Conservation (phyloP, 2,888 invertebrate genomes). For the Hartigia nigra region DNA sequence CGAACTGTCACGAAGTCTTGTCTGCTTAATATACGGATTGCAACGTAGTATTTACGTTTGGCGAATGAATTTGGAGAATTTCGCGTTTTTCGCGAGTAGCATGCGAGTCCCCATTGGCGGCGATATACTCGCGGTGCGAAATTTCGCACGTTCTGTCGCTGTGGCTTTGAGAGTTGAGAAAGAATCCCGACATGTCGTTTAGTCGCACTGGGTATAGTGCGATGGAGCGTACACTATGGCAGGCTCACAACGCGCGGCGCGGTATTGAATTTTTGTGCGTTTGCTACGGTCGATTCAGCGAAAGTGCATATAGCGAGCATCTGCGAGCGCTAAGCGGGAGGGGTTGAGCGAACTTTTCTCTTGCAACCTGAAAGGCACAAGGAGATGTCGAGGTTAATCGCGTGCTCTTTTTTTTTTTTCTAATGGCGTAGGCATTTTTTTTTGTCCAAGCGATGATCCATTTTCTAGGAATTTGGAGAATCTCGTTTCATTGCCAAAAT, state of each 20-base stretch:
- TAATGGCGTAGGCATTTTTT: too few relatives aligned
- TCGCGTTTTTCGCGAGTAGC: background rate
- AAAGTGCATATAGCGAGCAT: constrained; percentile 52
- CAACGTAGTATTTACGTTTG: background rate
- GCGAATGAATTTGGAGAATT: background rate
- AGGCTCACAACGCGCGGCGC: constrained; percentile 43
- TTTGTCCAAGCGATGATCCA: background rate
- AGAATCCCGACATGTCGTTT: constrained; percentile 45
- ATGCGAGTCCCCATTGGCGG: background rate
- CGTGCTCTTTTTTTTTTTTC: background rate
- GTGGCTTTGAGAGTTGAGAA: background rate
- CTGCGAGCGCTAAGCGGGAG: background rate
- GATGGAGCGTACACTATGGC: constrained; percentile 54
- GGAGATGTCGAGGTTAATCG: background rate
- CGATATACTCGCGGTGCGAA: background rate
- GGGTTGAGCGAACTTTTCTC: background rate
- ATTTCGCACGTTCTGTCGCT: background rate
- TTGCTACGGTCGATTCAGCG: constrained; percentile 61
- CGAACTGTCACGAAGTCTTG: background rate
- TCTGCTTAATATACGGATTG: background rate
- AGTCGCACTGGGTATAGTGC: constrained; percentile 55
- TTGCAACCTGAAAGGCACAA: background rate
- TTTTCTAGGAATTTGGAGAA: background rate
- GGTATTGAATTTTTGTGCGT: constrained; percentile 64
- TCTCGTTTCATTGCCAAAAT: background rate